Conservation (phyloP, 2,113 vertebrate genomes). For the Diadophis punctatus region DNA sequence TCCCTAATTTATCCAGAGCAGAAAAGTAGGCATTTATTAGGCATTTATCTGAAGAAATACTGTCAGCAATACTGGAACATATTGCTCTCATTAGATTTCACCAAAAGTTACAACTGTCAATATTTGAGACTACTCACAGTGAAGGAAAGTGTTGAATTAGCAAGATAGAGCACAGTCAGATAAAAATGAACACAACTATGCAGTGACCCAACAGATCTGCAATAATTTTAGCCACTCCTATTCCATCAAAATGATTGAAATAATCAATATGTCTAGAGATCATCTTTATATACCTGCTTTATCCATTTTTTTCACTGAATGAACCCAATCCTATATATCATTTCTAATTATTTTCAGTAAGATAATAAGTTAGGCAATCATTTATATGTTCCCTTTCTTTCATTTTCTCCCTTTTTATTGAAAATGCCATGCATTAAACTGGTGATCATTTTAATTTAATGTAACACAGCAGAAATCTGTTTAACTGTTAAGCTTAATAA, state of each 20-base stretch:
- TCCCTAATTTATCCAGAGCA: background rate
- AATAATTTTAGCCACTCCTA: background rate
- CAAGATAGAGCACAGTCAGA: background rate
- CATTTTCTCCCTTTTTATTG: background rate
- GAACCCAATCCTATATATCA: background rate
- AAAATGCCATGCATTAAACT: background rate
- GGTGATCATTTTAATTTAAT: background rate
- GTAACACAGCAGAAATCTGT: background rate
- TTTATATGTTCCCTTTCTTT: background rate
- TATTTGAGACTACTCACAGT: background rate
- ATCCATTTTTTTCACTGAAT: background rate
- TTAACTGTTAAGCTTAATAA: background rate
- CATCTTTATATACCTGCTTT: background rate
- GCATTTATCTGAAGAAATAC: background rate
- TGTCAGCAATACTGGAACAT: background rate
- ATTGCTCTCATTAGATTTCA: background rate
- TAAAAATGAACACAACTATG: background rate
- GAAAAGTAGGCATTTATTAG: background rate
- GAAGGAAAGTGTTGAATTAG: background rate
- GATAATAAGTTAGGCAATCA: background rate
- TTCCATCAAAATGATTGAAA: background rate
- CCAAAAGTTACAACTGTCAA: background rate
- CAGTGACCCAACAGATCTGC: background rate
- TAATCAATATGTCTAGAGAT: background rate
- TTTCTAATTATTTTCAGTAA: background rate